Evolutionary conservation across 2,888 invertebrate genomes (phyloP).

Genomic region (Drosophila anceps): DNA sequence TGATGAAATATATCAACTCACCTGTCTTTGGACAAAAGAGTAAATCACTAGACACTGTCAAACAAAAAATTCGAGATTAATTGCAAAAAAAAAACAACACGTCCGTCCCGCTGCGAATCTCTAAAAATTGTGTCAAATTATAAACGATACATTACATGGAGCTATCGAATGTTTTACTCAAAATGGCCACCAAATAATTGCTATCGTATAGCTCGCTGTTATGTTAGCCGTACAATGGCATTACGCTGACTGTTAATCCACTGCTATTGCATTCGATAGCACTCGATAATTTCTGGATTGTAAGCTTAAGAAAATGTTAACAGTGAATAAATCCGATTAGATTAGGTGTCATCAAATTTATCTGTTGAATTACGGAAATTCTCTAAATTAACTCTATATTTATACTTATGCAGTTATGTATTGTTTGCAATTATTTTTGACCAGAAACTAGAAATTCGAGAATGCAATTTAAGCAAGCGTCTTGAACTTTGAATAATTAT

Average conservation of each 20-base stretch:
- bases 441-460: no score
- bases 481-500: no score
- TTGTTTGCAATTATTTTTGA: no score
- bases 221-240: background rate
- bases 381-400: no score
- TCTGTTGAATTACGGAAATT: no score
- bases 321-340: no score
- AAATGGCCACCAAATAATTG: conserved; percentile 14
- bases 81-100: conserved; percentile 22
- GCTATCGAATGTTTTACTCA: conserved; percentile 38
- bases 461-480: no score
- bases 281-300: background rate
- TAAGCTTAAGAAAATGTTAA: background rate
- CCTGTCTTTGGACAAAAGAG: conserved; percentile 29
- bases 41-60: conserved; percentile 7
- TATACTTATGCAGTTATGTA: no score
- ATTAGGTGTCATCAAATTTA: no score
- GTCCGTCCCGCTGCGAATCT: conserved; percentile 25
- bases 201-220: conserved; percentile 5
- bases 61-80: background rate
- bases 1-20: conserved; percentile 14
- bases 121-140: conserved; percentile 16
- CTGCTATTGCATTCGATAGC: background rate
- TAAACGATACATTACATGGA: conserved; percentile 15
- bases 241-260: background rate